Evolutionary conservation across 2,113 vertebrate species (phyloP).

Genomic region (Pongo pygmaeus): DNA sequence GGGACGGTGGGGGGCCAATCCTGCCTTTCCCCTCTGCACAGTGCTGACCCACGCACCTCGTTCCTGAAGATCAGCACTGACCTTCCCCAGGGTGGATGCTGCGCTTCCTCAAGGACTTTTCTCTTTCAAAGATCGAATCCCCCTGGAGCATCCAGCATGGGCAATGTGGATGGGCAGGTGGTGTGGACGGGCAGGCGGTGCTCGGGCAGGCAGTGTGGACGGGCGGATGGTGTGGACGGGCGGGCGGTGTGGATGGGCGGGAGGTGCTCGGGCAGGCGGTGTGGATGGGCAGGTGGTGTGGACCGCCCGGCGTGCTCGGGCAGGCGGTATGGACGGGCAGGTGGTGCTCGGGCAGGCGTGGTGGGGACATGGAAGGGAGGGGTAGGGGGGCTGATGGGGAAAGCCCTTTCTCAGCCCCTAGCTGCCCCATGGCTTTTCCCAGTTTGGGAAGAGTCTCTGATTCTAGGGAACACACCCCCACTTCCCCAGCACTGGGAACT

Average conservation of each 20-base stretch:
- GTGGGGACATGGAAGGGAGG: not conserved
- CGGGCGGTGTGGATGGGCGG: no score
- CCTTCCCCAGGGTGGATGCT: not conserved
- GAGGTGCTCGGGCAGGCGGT: not conserved
- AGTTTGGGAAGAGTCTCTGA: not conserved
- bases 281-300: no score
- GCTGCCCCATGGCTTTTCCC: not conserved
- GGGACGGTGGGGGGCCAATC: no score
- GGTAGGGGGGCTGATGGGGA: not conserved
- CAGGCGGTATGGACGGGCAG: no score
- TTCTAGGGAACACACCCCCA: no score
- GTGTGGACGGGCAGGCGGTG: no score
- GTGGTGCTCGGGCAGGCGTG: not conserved
- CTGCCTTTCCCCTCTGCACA: no score
- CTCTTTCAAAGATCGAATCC: not conserved
- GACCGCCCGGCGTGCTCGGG: no score
- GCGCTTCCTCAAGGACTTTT: not conserved
- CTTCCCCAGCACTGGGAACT: not conserved
- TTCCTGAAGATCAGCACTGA: no score
- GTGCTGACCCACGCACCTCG: no score
- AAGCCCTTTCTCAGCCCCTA: not conserved
- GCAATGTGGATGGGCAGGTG: no score
- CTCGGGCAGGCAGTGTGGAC: not conserved
- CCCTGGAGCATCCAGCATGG: not conserved
- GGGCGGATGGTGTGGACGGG: not conserved